Percentiles rank a stretch among this genome's conserved stretches.
phyloP scores from a whole-genome alignment of 2,113 vertebrate genomes.

The Albula glossodonta region DNA sequence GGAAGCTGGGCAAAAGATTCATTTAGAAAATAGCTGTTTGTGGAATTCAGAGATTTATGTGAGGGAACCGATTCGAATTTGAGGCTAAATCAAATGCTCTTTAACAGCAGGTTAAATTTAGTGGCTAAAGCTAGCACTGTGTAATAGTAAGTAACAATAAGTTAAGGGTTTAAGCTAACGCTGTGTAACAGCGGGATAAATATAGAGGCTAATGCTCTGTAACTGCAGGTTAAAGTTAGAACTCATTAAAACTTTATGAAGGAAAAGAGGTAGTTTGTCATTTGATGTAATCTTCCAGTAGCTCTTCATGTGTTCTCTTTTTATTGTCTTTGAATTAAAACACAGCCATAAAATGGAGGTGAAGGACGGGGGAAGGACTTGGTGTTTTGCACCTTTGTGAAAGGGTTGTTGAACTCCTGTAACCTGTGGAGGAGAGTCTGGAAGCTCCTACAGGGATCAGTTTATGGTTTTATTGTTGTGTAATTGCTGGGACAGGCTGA shows the following conservation, averaged over 20 bases:
- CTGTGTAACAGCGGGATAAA: too few relatives aligned
- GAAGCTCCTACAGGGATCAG: neutral
- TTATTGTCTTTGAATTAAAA: constrained; percentile 62
- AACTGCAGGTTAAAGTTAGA: too few relatives aligned
- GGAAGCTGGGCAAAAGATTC: too few relatives aligned
- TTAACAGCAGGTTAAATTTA: too few relatives aligned
- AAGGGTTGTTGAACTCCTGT: constrained; percentile 32
- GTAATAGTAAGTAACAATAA: too few relatives aligned
- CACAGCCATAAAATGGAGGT: constrained; percentile 59
- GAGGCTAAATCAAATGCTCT: too few relatives aligned
- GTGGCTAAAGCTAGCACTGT: too few relatives aligned
- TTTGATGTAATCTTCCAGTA: constrained; percentile 54
- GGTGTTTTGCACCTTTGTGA: neutral
- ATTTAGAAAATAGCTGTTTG: too few relatives aligned
- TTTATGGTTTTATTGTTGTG: constrained; percentile 9
- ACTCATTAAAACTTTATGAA: neutral
- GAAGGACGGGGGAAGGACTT: constrained; percentile 57
- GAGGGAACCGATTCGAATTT: too few relatives aligned
- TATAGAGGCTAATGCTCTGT: too few relatives aligned
- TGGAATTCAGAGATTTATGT: too few relatives aligned
- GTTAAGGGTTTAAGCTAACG: too few relatives aligned
- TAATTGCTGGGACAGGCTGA: neutral
- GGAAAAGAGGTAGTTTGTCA: constrained; percentile 21
- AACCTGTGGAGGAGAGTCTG: neutral
- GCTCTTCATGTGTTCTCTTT: constrained; percentile 34